Conservation (phyloP, 2,888 invertebrate genomes). For the Nineta flava region DNA sequence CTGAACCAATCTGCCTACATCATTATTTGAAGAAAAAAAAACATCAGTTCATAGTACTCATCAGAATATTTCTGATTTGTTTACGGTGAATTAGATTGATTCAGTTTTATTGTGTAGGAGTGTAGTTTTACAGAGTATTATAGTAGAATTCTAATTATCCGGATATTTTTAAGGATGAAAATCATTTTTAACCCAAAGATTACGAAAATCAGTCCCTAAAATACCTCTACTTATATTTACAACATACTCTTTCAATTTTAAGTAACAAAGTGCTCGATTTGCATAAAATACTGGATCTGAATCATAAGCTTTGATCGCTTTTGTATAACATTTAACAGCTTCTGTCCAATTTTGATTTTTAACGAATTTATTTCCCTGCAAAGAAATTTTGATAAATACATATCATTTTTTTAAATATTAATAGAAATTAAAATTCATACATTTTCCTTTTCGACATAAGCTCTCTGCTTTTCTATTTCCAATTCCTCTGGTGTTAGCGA, state of each 20-base stretch:
- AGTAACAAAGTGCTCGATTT: conserved; percentile 74
- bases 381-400: conserved; percentile 14
- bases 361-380: conserved; percentile 67
- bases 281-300: conserved; percentile 68
- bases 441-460: conserved; percentile 52
- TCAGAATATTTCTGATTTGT: no score
- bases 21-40: not conserved
- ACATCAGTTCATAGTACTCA: no score
- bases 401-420: not conserved
- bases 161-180: conserved; percentile 3
- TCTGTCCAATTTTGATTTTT: conserved; percentile 64
- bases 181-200: no score
- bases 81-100: no score
- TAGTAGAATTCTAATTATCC: no score
- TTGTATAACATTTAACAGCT: conserved; percentile 73
- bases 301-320: conserved; percentile 70
- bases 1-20: not conserved
- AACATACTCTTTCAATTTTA: conserved; percentile 62
- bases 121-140: no score
- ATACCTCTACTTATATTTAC: no score
- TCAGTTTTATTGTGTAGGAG: no score
- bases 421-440: conserved; percentile 24
- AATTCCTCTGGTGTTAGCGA: conserved; percentile 32
- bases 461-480: conserved; percentile 35
- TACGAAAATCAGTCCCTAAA: no score